phyloP scores from a whole-genome alignment of 2,888 invertebrate genomes.

The Nephrotoma appendiculata region DNA sequence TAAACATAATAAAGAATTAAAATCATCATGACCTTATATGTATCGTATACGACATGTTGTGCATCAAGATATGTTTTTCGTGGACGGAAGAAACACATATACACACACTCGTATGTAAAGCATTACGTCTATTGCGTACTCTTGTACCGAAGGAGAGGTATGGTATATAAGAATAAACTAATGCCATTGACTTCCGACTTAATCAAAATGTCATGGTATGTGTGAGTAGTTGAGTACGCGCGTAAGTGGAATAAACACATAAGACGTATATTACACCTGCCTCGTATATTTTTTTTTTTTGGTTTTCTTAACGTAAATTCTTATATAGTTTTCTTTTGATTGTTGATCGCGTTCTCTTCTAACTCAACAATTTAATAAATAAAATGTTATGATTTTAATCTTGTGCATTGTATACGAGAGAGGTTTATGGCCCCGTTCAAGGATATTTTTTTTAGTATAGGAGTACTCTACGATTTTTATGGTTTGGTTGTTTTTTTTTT shows the following conservation, averaged over 20 bases:
- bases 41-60: background rate
- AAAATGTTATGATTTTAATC: background rate
- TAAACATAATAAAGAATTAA: background rate
- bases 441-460: background rate
- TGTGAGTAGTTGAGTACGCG: background rate
- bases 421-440: background rate
- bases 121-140: background rate
- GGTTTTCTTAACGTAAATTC: background rate
- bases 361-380: background rate
- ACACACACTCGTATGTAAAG: background rate
- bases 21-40: background rate
- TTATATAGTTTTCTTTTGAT: background rate
- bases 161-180: background rate
- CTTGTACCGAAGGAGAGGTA: background rate
- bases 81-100: background rate
- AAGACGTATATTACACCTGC: background rate
- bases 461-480: background rate
- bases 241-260: background rate
- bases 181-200: background rate
- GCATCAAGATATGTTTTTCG: background rate
- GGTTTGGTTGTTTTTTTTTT: background rate
- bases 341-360: background rate
- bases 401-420: background rate
- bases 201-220: background rate
- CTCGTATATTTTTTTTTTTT: background rate